Percentiles rank a stretch among this genome's conserved stretches.
Evolutionary conservation across 2,797 vertebrate species (phyloP).

Genomic region (Argentina silus): DNA sequence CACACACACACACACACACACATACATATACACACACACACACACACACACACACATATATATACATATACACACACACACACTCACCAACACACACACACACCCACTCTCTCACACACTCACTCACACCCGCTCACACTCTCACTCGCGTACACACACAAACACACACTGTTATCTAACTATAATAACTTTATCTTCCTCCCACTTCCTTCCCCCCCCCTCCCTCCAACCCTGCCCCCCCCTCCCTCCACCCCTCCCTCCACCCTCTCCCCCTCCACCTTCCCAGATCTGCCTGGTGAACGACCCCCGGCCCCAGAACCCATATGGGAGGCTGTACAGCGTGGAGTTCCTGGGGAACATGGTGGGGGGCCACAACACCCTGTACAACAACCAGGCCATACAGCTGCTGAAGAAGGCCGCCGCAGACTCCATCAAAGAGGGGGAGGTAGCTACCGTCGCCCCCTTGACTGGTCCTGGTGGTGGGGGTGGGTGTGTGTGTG

Average conservation of each 20-base stretch:
- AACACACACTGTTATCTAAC: too few species aligned
- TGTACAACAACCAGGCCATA: conserved; percentile 95
- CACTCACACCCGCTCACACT: background rate
- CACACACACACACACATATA: background rate
- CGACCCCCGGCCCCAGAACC: conserved; percentile 92
- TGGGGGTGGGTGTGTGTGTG: background rate
- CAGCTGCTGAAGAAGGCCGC: conserved; percentile 89
- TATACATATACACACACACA: background rate
- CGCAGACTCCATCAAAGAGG: conserved; percentile 91
- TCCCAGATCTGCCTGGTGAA: conserved; percentile 93
- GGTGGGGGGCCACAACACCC: conserved; percentile 86
- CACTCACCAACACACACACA: too few species aligned
- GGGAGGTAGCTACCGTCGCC: too few species aligned
- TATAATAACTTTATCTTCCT: too few species aligned
- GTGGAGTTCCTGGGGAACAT: conserved; percentile 96
- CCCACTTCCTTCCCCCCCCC: too few species aligned
- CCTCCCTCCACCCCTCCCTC: background rate
- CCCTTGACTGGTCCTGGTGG: background rate
- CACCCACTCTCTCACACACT: background rate
- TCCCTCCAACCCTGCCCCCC: background rate
- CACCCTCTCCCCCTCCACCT: background rate
- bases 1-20: background rate
- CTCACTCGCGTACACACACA: background rate
- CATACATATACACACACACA: too few species aligned
- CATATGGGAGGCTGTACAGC: conserved; percentile 89